These are phyloP conservation scores for Sinonovacula constricta DNA, from an alignment of 1,140 invertebrate species.

Conservation along the genomic window DNA sequence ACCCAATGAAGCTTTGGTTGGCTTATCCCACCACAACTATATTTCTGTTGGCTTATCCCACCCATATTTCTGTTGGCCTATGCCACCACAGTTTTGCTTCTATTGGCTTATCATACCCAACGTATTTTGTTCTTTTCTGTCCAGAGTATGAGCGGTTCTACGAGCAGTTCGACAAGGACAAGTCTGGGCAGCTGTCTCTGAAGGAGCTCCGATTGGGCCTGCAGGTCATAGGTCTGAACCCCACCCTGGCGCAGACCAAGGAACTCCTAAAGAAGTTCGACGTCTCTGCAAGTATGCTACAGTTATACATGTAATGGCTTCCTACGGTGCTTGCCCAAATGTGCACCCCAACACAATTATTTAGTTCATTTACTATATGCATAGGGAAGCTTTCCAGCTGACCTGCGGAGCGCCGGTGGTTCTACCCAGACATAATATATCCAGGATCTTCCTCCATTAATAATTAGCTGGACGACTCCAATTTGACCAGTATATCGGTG, in stretches of 20 bases:
- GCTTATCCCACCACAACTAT: too few relatives aligned
- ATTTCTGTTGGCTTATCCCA: too few relatives aligned
- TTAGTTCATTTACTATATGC: neutral
- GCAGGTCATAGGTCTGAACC: slow-evolving; percentile 36
- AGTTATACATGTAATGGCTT: neutral
- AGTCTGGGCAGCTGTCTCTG: slow-evolving; percentile 9
- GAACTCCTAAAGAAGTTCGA: slow-evolving; percentile 12
- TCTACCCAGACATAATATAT: neutral
- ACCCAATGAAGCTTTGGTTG: too few relatives aligned
- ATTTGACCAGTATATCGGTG: too few relatives aligned
- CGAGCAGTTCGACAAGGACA: slow-evolving; percentile 21
- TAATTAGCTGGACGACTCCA: neutral
- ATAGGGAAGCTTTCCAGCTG: neutral
- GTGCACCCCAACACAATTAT: neutral
- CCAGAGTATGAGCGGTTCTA: too few relatives aligned
- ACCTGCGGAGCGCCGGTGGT: neutral
- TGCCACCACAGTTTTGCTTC: too few relatives aligned
- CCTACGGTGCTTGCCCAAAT: too few relatives aligned
- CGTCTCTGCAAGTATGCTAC: neutral
- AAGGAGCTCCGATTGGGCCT: slow-evolving; percentile 35
- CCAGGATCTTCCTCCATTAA: neutral
- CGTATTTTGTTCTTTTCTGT: too few relatives aligned
- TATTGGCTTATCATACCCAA: too few relatives aligned
- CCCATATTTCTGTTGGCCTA: too few relatives aligned
- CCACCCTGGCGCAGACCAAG: slow-evolving; percentile 14